phyloP scores from a whole-genome alignment of 2,888 invertebrate genomes.

The Diarsia brunnea region DNA sequence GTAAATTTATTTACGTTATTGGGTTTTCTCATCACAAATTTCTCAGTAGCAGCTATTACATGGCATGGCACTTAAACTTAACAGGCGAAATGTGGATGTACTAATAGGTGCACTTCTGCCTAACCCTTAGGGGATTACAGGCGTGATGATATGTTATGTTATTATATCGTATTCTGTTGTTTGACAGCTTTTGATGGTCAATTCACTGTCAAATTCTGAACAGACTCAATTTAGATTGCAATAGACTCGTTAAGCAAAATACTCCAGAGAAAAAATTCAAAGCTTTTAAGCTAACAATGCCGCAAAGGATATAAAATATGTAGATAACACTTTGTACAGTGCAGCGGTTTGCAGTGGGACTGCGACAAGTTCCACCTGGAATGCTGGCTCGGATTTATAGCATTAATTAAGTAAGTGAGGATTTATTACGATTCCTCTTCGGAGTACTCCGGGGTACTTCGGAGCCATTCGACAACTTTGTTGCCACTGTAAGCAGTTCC shows the following conservation, averaged over 20 bases:
- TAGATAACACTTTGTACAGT: conserved; percentile 53
- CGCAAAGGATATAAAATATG: conserved; percentile 47
- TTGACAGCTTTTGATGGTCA: background rate
- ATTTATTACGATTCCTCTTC: conserved; percentile 68
- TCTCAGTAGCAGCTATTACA: too few relatives aligned
- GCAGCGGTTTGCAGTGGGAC: conserved; percentile 63
- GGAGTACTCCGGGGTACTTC: conserved; percentile 47
- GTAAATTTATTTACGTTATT: too few relatives aligned
- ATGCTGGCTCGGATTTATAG: conserved; percentile 71
- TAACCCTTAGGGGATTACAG: too few relatives aligned
- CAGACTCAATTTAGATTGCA: conserved; percentile 1
- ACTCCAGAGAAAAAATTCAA: background rate
- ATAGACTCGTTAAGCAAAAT: background rate
- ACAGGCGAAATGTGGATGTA: too few relatives aligned
- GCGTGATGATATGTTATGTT: too few relatives aligned
- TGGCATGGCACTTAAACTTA: too few relatives aligned
- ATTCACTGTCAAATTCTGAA: background rate
- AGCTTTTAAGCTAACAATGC: conserved; percentile 24
- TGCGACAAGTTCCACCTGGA: conserved; percentile 72
- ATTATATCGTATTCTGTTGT: background rate
- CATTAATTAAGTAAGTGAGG: conserved; percentile 74
- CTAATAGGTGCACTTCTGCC: too few relatives aligned
- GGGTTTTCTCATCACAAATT: too few relatives aligned
- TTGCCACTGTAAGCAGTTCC: conserved; percentile 56
- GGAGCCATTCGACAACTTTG: conserved; percentile 71